Base-by-base conservation (phyloP, 2,888 invertebrate species). In the Ectemnius lituratus region DNA sequence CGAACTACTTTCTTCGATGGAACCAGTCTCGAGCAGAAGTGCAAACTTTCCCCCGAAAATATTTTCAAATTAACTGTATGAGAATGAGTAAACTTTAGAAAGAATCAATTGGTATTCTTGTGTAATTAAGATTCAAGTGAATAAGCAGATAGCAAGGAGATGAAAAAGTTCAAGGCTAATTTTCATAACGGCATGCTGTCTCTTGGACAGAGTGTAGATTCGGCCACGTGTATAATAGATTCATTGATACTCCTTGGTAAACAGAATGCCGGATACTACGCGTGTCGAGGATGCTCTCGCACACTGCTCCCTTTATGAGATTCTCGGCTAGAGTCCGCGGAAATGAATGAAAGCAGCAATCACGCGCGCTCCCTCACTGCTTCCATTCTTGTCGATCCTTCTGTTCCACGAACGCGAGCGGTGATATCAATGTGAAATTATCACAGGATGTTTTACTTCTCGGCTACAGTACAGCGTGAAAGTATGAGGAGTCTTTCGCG, bases 301-400 rank as follows among this genome's bases (percentile, higher is more conserved):
- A 27, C 46, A 60, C 57, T 59, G 20, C 47, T 47, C 23, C 46
- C 70, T 68, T 77, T 70, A 75, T 80, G 67, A 58, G 64, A 62
- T 57, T 61, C 62, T 66, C 69, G 45, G 60, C 63, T 63, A 73
- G 76, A 76, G 76, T 71, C 73, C 66, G 37, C 64, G 46, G 76
- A 67, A 73, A 81, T 85, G 86, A 86, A 86, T 85, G 86, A 83
- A 84, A 80, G 37, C 79, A 80, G 81, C 81, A 80, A 79, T 75
- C 77, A 70, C 74, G 70, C 74, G 70, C 74, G 72, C 20, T 69
- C 70, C 62, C 62, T 27, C 11, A 27, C 37, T 27, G 20, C 27
- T 61, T 67, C 37, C 78, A 69, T 76, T 75, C 74, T 77, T 65
- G 68, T 70, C 67, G 75, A 71, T 58, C 58, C 58, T 69, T 62